Base-by-base conservation (phyloP, 2,113 vertebrate species). In the Rhagologus leucostigma region DNA sequence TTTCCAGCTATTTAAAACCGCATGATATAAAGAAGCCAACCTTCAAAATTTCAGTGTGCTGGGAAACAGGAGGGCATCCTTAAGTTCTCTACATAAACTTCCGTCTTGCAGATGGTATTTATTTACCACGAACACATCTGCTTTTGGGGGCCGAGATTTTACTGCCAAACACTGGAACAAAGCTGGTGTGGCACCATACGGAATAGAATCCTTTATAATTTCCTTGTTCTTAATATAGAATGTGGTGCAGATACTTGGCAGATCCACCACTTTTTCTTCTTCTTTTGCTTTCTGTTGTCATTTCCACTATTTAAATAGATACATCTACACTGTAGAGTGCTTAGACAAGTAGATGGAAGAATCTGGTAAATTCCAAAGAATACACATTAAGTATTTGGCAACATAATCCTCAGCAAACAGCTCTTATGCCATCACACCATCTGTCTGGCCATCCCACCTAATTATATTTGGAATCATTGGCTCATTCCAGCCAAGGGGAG, bases 261-360 rank as follows among this genome's bases (percentile, higher is more conserved):
- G 16, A 84, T 55, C 17, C 30, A 67, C 10, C 13, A 33, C 37
- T 47, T 78, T 62, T 70, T 65, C 30, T 24, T 85, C 37, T 57
- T 57, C 18, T 55, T 73, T 67, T 89, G 27, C 50, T 59, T 93
- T 87, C 89, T 78, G 47, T 64, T 73, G 74, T 76, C 26, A 73
- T 65, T 82, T 85, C 33, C 55, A 42, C 29, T 62, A 73, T 65
- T 84, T 80, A 91, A 84, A 65, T 49, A 89, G 65, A 49, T 69
- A 64, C 33, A 37, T 49, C 73, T 79, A 60, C 37, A 32, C 33
- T 22, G 49, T 46, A 69, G 55, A 73, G 39, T 64, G 30, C 57
- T 78, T 53, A 49, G 68, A 64, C 22, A 76, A 65, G 39, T 16
- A 89, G 47, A 71, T 22, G 30, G 37, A 84, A 53, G 29, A 62